Percentiles rank a stretch among this genome's conserved stretches.
phyloP scores from a whole-genome alignment of 2,888 invertebrate genomes.

The Tetrapedia diversipes region DNA sequence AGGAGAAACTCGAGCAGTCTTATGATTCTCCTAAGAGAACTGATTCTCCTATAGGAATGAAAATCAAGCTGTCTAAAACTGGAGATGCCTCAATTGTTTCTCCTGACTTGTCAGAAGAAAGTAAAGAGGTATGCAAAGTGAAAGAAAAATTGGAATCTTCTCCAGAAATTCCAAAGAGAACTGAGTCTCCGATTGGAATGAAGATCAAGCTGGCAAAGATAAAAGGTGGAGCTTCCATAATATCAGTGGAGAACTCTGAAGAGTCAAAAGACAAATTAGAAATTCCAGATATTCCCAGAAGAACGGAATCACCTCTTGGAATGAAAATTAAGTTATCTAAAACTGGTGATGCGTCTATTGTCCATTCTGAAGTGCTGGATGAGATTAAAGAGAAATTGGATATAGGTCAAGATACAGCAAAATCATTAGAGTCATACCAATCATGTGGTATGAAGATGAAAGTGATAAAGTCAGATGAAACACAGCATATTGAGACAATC shows the following conservation, averaged over 20 bases:
- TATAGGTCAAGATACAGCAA: slow-evolving; percentile 44
- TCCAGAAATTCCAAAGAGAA: slow-evolving; percentile 73
- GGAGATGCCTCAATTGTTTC: slow-evolving; percentile 75
- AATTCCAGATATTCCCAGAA: slow-evolving; percentile 69
- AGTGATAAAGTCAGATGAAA: slow-evolving; percentile 49
- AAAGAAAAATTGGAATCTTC: slow-evolving; percentile 67
- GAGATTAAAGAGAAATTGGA: slow-evolving; percentile 66
- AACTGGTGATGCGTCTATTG: slow-evolving; percentile 75
- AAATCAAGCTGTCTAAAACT: slow-evolving; percentile 77
- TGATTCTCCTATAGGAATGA: slow-evolving; percentile 77
- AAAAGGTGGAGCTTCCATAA: slow-evolving; percentile 74
- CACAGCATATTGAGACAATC: slow-evolving; percentile 7
- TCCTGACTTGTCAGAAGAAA: slow-evolving; percentile 65
- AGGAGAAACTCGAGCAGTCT: slow-evolving; percentile 55
- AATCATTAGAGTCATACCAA: slow-evolving; percentile 41
- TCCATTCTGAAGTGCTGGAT: slow-evolving; percentile 71
- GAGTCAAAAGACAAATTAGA: slow-evolving; percentile 65
- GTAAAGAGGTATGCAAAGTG: slow-evolving; percentile 58
- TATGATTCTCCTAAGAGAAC: slow-evolving; percentile 60
- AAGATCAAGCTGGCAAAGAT: slow-evolving; percentile 77
- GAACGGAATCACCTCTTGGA: slow-evolving; percentile 78
- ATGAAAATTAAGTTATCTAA: slow-evolving; percentile 79
- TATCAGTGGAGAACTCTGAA: slow-evolving; percentile 63
- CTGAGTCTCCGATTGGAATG: slow-evolving; percentile 79
- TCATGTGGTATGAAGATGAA: slow-evolving; percentile 60